phyloP scores from a whole-genome alignment of 2,888 invertebrate species.

The Ryuthela nishihirai region DNA sequence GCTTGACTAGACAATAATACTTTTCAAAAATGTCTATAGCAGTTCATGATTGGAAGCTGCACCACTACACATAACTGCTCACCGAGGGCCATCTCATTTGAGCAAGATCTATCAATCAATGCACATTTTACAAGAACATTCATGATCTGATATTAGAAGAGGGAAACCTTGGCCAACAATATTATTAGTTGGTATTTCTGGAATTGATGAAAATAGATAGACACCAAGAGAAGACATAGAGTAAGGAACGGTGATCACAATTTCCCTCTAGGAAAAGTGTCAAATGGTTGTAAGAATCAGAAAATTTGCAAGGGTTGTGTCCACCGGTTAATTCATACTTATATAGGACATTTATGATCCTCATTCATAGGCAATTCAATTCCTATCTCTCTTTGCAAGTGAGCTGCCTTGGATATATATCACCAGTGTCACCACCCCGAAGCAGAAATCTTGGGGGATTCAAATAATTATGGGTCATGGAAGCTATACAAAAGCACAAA shows the following conservation, averaged over 20 bases:
- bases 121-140: constrained; percentile 28
- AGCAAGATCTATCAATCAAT: constrained; percentile 34
- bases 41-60: constrained; percentile 34
- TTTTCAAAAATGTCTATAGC: constrained; percentile 31
- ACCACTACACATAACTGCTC: constrained; percentile 37
- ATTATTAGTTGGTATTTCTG: constrained; percentile 30
- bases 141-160: constrained; percentile 7
- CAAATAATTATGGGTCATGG: too few species aligned
- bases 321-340: constrained; percentile 20
- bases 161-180: constrained; percentile 24
- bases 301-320: constrained; percentile 20
- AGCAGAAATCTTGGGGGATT: too few species aligned
- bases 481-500: too few species aligned
- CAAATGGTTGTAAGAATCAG: constrained; percentile 25
- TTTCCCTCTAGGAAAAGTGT: constrained; percentile 15
- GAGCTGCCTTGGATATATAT: constrained; percentile 35
- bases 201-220: constrained; percentile 31
- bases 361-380: constrained; percentile 21
- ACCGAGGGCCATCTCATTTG: constrained; percentile 33
- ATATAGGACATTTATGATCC: too few species aligned
- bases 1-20: constrained; percentile 35
- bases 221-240: constrained; percentile 37
- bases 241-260: constrained; percentile 31
- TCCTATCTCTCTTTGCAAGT: constrained; percentile 19
- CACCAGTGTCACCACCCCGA: constrained; percentile 37